Conservation (phyloP, 2,888 invertebrate genomes). For the Teleogryllus oceanicus region DNA sequence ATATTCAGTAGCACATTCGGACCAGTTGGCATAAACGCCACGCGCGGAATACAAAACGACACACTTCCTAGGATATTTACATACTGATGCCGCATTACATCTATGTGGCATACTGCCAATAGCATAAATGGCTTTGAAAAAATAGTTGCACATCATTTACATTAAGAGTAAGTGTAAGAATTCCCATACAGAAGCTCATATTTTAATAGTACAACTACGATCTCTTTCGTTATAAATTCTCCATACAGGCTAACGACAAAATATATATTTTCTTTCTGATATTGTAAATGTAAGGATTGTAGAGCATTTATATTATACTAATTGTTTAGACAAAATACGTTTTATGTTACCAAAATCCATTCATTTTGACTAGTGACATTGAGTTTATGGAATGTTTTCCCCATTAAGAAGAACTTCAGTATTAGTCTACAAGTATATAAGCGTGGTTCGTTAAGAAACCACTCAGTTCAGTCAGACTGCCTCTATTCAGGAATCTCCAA, state of each 20-base stretch:
- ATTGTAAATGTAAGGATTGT: background rate
- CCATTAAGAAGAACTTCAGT: background rate
- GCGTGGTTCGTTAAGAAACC: too few species aligned
- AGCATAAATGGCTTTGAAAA: background rate
- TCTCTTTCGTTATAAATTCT: background rate
- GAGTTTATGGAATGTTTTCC: background rate
- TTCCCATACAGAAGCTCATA: constrained; percentile 18
- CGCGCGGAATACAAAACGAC: background rate
- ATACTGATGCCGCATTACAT: background rate
- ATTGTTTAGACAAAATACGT: constrained; percentile 3
- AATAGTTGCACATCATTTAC: constrained; percentile 18
- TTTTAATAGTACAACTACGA: background rate
- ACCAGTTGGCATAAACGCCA: background rate
- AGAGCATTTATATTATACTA: background rate
- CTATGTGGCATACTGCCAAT: background rate
- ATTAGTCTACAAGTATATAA: too few species aligned
- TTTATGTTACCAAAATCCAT: constrained; percentile 6
- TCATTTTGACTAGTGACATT: background rate
- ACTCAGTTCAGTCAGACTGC: too few species aligned
- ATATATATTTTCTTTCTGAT: background rate
- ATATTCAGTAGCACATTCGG: too few species aligned
- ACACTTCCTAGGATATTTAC: background rate
- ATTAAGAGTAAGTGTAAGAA: background rate
- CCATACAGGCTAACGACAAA: constrained; percentile 5
- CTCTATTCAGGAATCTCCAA: too few species aligned